Base-by-base conservation (phyloP, 2,797 vertebrate species). In the Phataginus tetradactyla region DNA sequence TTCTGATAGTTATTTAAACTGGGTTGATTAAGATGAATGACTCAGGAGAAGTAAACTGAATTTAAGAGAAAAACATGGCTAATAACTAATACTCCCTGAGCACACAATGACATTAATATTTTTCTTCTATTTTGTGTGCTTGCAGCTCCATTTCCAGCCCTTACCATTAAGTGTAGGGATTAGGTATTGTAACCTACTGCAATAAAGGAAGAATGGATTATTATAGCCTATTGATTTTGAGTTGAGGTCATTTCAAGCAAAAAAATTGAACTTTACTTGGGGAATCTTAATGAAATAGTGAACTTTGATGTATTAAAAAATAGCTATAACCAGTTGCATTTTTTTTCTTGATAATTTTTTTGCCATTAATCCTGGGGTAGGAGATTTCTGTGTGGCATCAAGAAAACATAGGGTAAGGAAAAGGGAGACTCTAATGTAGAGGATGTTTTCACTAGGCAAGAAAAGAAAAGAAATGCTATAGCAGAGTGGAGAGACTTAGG, bases 41-140 rank as follows among this genome's bases (percentile, higher is more conserved):
- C 25, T 94, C 17, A 88, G 45, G 23, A 89, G 39, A 89, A 88
- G 53, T 4, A 86, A 93, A 79, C 12, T 63, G 15, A 95, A 93
- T 69, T 96, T 83, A 83, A 84, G 34, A 92, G 21, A 90, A 37
- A 7, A 63, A 45, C 15, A 37, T 93, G 21, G 6, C 25, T 96
- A 71, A 71, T 64, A 91, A 74, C 1, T 64, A 34, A 49, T 45
- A 75, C 10, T 79, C 42, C 9, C 1, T 84, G 12, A 85, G 4
- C 32, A 55, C 4, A 29, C 2, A 64, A 15, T 85, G 34, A 75
- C 15, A 79, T 14, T 53, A 20, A 64, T 64, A 53, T 49, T 83
- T 77, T 18, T 6, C 17, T 71, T 90, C 23, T 79, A 64, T 55
- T 64, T 91, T 59, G 14, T 49, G 4, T 61, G 21, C 61, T 90